Base-by-base conservation (phyloP, 2,888 invertebrate species). In the Yponomeuta evonymella region DNA sequence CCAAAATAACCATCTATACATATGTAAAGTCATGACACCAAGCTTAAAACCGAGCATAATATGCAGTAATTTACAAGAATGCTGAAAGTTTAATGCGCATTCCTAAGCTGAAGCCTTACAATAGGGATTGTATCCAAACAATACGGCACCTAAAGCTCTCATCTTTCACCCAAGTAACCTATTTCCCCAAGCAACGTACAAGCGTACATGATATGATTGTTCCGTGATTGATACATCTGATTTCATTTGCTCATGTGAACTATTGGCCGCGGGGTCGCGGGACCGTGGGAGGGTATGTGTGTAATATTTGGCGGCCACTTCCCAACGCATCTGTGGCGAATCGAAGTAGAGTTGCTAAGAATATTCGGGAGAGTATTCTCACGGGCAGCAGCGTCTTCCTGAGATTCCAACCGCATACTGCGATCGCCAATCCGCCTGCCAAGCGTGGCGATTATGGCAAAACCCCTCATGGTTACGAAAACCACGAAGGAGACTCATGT, bases 181-280 rank as follows among this genome's bases (percentile, higher is more conserved):
- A 58, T 58, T 58, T 58, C 51, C 51, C 51, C 51, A 58, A 15
- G 15, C 51, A 58, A 58, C 51, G 51, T 15, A 58, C 51, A 58
- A 15, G 51, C 51, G 51, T 15, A 58, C 15, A 58, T 58, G 51
- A 51, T 68, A 68, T 79, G 82, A 81, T 82, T 82, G 79, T 81
- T 77, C 73, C 73, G 77, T 84, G 84, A 84, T 84, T 83, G 84
- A 84, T 84, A 81, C 81, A 79, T 79, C 82, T 80, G 82, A 81
- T 81, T 84, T 81, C 82, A 82, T 84, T 83, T 82, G 83, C 80
- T 76, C 80, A 81, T 76, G 76, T 81, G 84, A 83, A 81, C 81
- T 72, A 70, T 75, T 68, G 75, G 71, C 72, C 75, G 73, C 73
- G 75, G 77, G 82, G 83, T 82, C 83, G 78, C 72, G 76, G 75